Conservation (phyloP, 2,888 invertebrate genomes). For the Pseudanteris insignis region DNA sequence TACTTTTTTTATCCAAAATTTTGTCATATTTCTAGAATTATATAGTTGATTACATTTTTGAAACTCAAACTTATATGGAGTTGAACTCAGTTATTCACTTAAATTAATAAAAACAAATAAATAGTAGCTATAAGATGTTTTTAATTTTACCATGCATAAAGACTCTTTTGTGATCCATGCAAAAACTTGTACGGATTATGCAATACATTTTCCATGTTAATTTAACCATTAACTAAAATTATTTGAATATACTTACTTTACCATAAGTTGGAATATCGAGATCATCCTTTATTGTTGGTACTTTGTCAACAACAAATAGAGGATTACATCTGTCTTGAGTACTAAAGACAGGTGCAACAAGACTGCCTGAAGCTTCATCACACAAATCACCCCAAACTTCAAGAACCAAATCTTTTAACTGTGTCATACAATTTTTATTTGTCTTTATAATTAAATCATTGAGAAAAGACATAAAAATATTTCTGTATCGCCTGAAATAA, state of each 20-base stretch:
- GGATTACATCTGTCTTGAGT: slow-evolving; percentile 11
- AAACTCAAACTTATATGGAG: background rate
- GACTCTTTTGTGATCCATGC: too few species aligned
- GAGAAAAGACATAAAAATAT: slow-evolving; percentile 49
- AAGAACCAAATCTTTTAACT: slow-evolving; percentile 51
- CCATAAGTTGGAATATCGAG: slow-evolving; percentile 65
- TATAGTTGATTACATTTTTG: background rate
- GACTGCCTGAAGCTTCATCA: slow-evolving; percentile 38
- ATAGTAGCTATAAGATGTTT: too few species aligned
- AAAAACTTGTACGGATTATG: too few species aligned
- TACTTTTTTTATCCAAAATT: slow-evolving; percentile 50
- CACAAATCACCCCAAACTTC: slow-evolving; percentile 56
- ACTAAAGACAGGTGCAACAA: slow-evolving; percentile 3
- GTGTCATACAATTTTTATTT: slow-evolving; percentile 41
- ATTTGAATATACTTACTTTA: slow-evolving; percentile 62
- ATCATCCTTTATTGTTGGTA: slow-evolving; percentile 61
- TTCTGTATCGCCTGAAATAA: slow-evolving; percentile 48
- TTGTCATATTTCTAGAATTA: slow-evolving; percentile 65
- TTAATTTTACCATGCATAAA: too few species aligned
- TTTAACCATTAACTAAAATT: too few species aligned
- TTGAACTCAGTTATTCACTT: too few species aligned
- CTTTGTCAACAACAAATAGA: slow-evolving; percentile 68
- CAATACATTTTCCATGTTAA: too few species aligned
- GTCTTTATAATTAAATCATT: slow-evolving; percentile 43
- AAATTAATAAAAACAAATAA: slow-evolving; percentile 1